Percentiles rank a stretch among this genome's conserved stretches.
Evolutionary conservation across 2,888 invertebrate species (phyloP).

Genomic region (Orchesellides sinensis): DNA sequence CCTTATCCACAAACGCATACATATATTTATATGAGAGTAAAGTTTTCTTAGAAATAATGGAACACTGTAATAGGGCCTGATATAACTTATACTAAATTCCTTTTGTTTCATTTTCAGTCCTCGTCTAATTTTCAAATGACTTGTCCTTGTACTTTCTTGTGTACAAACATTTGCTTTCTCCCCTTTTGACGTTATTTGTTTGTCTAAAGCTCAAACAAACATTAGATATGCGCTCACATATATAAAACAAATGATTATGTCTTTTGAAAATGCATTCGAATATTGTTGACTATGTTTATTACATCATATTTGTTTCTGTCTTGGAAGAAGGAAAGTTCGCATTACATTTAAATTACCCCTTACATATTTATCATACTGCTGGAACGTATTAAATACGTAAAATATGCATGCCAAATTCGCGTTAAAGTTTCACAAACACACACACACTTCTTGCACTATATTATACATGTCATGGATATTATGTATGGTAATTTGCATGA

Average conservation of each 20-base stretch:
- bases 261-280: background rate
- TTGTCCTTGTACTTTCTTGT: conserved; percentile 36
- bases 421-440: background rate
- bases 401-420: background rate
- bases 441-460: background rate
- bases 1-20: too few species aligned
- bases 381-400: background rate
- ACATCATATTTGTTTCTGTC: background rate
- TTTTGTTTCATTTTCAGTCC: conserved; percentile 54
- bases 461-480: background rate
- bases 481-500: background rate
- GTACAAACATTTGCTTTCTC: conserved; percentile 25
- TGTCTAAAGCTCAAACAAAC: background rate
- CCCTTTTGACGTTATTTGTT: background rate
- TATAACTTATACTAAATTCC: conserved; percentile 36
- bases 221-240: background rate
- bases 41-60: too few species aligned
- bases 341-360: conserved; percentile 20
- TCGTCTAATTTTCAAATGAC: conserved; percentile 31
- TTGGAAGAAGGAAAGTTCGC: background rate
- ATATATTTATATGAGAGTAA: too few species aligned
- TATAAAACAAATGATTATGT: conserved; percentile 14
- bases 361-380: background rate
- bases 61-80: too few species aligned
- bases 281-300: background rate